Evolutionary conservation across 2,888 invertebrate species (phyloP).

Genomic region (Sepiola atlantica): DNA sequence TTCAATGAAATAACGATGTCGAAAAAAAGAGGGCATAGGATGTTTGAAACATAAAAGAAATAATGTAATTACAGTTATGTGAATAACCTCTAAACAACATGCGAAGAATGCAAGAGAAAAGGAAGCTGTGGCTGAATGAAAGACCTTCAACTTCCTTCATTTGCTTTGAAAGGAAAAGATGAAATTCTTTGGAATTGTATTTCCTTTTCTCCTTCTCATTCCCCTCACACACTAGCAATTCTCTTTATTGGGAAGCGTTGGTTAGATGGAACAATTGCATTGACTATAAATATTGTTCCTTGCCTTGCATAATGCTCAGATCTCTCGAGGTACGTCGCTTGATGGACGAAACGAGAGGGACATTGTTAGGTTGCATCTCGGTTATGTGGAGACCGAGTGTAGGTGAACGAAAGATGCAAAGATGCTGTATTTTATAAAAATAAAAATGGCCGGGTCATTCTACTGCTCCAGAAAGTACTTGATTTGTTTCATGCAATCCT

Average conservation of each 20-base stretch:
- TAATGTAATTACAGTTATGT: not conserved
- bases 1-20: not conserved
- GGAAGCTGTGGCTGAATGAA: not conserved
- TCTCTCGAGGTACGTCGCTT: not conserved
- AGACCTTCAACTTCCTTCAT: not conserved
- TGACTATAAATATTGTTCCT: not conserved
- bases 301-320: not conserved
- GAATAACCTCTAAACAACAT: conserved; percentile 1
- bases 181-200: too few species aligned
- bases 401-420: too few species aligned
- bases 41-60: not conserved
- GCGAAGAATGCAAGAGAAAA: not conserved
- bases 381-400: not conserved
- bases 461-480: too few species aligned
- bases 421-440: too few species aligned
- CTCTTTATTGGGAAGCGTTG: not conserved
- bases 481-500: too few species aligned
- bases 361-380: not conserved
- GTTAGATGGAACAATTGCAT: not conserved
- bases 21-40: not conserved
- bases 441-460: too few species aligned
- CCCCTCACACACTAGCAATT: not conserved
- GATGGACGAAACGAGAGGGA: not conserved
- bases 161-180: not conserved
- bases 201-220: not conserved